Percentiles rank a stretch among this genome's conserved stretches.
Conservation (phyloP, 2,113 vertebrate genomes). For the Pteropus alecto region DNA sequence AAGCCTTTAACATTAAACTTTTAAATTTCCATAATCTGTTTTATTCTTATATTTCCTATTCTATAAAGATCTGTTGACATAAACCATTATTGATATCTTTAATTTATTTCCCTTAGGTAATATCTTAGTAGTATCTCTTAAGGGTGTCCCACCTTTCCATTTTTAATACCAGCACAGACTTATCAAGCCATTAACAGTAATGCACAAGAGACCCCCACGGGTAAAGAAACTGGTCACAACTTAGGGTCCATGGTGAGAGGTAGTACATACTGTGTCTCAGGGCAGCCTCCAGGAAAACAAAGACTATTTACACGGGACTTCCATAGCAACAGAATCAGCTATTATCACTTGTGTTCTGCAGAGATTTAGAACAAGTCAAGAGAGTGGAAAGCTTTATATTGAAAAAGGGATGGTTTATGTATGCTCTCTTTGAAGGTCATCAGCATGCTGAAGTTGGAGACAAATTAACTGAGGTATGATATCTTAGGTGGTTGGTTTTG, state of each 20-base stretch:
- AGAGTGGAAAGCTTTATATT: neutral
- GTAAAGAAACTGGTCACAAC: neutral
- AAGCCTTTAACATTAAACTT: neutral
- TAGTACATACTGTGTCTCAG: neutral
- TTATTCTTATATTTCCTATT: neutral
- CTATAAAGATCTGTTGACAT: neutral
- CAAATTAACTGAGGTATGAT: neutral
- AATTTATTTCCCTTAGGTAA: neutral
- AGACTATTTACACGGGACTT: neutral
- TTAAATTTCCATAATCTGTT: neutral
- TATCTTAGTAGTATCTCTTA: neutral
- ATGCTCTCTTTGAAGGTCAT: neutral
- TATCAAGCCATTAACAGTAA: neutral
- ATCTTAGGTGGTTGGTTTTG: neutral
- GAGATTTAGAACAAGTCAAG: neutral
- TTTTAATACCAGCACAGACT: neutral
- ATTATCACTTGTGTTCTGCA: neutral
- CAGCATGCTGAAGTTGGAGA: neutral
- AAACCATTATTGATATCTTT: neutral
- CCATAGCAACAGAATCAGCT: neutral
- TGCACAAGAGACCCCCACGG: fast-evolving
- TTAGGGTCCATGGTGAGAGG: neutral
- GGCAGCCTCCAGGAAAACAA: neutral
- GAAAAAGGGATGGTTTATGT: fast-evolving
- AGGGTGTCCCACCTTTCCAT: neutral